These are phyloP conservation scores for Epiblema foenella DNA, from an alignment of 2,888 invertebrate species.

Conservation along the genomic window DNA sequence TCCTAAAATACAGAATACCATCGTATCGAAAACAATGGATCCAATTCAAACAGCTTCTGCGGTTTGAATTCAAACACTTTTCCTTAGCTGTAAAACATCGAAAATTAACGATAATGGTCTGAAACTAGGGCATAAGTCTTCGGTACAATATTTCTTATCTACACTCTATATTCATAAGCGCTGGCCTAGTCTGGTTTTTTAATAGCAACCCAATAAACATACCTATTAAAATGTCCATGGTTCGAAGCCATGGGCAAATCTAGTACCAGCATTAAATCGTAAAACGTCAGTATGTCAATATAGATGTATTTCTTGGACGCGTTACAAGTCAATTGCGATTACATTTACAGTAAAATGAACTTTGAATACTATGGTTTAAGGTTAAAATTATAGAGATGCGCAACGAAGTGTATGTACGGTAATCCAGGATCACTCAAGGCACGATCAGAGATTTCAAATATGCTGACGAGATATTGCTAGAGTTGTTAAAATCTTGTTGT, in stretches of 20 bases:
- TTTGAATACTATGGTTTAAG: neutral
- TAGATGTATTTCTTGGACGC: conserved; percentile 52
- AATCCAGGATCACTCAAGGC: conserved; percentile 74
- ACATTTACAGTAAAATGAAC: conserved; percentile 30
- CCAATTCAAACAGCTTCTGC: too few relatives aligned
- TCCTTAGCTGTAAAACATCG: too few relatives aligned
- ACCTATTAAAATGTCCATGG: conserved; percentile 34
- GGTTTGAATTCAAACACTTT: too few relatives aligned
- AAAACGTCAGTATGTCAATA: conserved; percentile 60
- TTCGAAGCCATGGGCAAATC: conserved; percentile 49
- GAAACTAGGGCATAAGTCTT: too few relatives aligned
- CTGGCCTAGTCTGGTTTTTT: conserved; percentile 27
- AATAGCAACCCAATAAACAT: conserved; percentile 38
- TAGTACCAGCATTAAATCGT: conserved; percentile 56
- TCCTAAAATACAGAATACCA: too few relatives aligned
- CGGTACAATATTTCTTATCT: too few relatives aligned
- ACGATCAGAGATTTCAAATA: conserved; percentile 60
- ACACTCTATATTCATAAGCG: neutral
- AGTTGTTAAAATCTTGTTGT: conserved; percentile 6
- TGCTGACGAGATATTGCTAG: conserved; percentile 50
- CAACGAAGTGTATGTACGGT: conserved; percentile 51
- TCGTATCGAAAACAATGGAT: too few relatives aligned
- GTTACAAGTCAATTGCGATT: conserved; percentile 47
- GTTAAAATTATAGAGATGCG: conserved; percentile 43
- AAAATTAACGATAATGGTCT: too few relatives aligned